These are phyloP conservation scores for Pelusios castaneus DNA, from an alignment of 2,113 vertebrate species.

Conservation along the genomic window DNA sequence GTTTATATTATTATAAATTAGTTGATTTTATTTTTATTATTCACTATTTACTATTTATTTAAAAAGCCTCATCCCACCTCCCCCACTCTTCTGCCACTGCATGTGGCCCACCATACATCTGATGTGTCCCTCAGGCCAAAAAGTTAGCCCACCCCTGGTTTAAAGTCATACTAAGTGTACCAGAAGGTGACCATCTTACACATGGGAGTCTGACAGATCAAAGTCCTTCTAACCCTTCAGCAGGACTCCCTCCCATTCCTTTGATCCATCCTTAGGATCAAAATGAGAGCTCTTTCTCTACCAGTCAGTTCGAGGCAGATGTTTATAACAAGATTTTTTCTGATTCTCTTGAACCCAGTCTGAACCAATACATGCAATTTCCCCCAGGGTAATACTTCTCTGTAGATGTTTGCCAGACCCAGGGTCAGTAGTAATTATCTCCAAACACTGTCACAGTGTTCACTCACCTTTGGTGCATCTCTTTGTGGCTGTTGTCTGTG, in stretches of 20 bases:
- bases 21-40: too few relatives aligned
- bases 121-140: too few relatives aligned
- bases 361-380: neutral
- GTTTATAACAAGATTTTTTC: neutral
- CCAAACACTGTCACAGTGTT: fast-evolving
- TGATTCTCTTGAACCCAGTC: neutral
- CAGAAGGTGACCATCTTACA: neutral
- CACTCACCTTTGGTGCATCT: neutral
- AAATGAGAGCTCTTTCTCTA: neutral
- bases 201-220: neutral
- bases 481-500: neutral
- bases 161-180: neutral
- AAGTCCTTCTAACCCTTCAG: neutral
- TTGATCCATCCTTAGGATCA: neutral
- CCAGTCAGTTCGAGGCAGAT: neutral
- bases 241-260: neutral
- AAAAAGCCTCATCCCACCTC: too few relatives aligned
- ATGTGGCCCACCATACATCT: too few relatives aligned
- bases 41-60: too few relatives aligned
- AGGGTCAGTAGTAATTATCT: neutral
- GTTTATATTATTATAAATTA: too few relatives aligned
- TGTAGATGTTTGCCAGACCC: neutral
- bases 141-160: neutral
- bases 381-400: neutral
- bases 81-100: too few relatives aligned